Evolutionary conservation across 2,888 invertebrate species (phyloP).

Genomic region (Polyommatus icarus): DNA sequence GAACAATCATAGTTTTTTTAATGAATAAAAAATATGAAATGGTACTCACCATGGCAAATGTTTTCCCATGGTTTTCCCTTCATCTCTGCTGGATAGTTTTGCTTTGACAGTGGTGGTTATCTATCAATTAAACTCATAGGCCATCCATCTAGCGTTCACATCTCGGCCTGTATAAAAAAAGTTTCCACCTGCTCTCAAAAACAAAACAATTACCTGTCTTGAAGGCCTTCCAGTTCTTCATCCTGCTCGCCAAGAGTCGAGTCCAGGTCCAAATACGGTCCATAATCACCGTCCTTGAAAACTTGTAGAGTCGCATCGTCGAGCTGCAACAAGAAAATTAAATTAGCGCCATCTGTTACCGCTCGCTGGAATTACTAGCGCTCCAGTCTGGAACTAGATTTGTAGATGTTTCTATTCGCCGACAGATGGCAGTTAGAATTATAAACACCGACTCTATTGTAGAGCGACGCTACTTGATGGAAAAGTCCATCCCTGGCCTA

Average conservation of each 20-base stretch:
- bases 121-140: no score
- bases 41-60: no score
- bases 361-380: neutral
- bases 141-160: no score
- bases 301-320: conserved; percentile 98
- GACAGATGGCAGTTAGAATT: neutral
- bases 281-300: conserved; percentile 98
- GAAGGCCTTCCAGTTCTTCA: conserved; percentile 98
- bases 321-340: conserved; percentile 85
- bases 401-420: neutral
- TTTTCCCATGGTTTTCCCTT: no score
- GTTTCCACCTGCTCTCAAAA: neutral
- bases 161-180: neutral
- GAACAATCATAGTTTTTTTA: no score
- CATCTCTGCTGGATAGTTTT: no score
- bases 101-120: no score
- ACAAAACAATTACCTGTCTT: conserved; percentile 87
- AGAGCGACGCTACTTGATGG: neutral
- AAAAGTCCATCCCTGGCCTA: no score
- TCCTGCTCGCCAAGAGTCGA: conserved; percentile 97
- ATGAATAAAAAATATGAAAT: no score
- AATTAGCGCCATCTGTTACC: conserved; percentile 19
- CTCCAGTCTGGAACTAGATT: neutral
- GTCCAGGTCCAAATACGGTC: conserved; percentile 97
- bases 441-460: neutral